Conservation (phyloP, 2,888 invertebrate species). For the Tenodera sinensis region DNA sequence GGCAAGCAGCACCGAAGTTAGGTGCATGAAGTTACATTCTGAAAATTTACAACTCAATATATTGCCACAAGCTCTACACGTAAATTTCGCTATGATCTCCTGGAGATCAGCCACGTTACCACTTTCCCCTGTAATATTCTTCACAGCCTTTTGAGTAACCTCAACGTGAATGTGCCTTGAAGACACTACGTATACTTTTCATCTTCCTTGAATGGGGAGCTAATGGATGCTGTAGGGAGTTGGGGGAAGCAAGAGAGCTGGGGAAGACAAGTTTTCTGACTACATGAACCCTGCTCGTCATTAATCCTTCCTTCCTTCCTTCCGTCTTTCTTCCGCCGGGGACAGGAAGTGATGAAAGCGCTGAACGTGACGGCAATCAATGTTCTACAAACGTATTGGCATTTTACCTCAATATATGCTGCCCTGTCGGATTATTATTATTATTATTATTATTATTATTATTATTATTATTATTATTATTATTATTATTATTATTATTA, state of each 20-base stretch:
- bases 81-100: neutral
- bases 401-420: no score
- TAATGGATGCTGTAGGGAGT: conserved; percentile 5
- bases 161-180: neutral
- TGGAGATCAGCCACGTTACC: neutral
- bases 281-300: neutral
- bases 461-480: no score
- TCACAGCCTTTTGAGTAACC: neutral
- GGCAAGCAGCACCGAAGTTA: no score
- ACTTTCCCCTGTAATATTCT: neutral
- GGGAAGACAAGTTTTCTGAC: conserved; percentile 6
- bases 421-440: no score
- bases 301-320: conserved; percentile 9
- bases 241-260: neutral
- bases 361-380: neutral
- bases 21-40: no score
- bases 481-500: no score
- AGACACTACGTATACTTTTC: neutral
- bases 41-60: no score
- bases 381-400: no score
- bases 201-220: neutral
- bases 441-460: no score
- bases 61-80: no score
- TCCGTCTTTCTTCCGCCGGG: neutral
- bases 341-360: neutral